Evolutionary conservation across 2,888 invertebrate genomes (phyloP).

Genomic region (Coremacera marginata): DNA sequence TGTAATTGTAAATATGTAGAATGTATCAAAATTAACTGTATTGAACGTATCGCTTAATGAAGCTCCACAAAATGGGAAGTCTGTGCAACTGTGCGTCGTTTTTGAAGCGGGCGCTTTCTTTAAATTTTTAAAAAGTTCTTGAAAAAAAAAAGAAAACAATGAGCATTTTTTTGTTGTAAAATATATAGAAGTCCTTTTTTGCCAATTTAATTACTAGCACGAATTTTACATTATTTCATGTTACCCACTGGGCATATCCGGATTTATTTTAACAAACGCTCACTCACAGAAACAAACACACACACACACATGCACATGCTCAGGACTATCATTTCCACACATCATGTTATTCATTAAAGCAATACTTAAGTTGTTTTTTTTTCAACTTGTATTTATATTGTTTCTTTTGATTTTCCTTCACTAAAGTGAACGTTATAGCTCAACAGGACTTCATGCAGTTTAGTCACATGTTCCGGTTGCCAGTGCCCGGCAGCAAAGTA

Average conservation of each 20-base stretch:
- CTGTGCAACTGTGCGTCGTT: too few species aligned
- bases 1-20: too few species aligned
- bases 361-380: not conserved
- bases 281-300: not conserved
- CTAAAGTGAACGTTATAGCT: not conserved
- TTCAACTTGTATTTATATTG: not conserved
- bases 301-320: not conserved
- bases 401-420: not conserved
- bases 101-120: too few species aligned
- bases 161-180: too few species aligned
- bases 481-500: not conserved
- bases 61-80: too few species aligned
- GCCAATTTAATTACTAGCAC: not conserved
- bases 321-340: not conserved
- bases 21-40: too few species aligned
- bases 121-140: too few species aligned
- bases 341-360: too few species aligned
- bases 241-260: not conserved
- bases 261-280: not conserved
- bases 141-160: too few species aligned
- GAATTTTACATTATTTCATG: not conserved
- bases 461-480: conserved; percentile 26
- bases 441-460: not conserved
- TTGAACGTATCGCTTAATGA: too few species aligned
- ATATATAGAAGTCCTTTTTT: not conserved